These are phyloP conservation scores for Cathartes aura DNA, from an alignment of 2,113 vertebrate genomes.

Conservation along the genomic window DNA sequence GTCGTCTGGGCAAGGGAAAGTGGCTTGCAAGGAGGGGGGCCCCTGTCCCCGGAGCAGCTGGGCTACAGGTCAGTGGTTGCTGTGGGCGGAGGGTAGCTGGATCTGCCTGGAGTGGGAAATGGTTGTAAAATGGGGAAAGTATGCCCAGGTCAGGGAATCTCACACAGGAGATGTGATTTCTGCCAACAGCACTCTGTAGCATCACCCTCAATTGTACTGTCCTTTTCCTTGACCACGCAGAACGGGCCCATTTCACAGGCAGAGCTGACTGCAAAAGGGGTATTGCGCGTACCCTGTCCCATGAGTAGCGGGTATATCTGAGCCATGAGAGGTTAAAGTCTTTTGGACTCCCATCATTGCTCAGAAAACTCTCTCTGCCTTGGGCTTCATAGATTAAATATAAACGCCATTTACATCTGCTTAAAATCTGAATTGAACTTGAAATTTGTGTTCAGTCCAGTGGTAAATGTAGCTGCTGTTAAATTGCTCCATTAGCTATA, in stretches of 20 bases:
- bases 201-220: neutral
- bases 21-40: neutral
- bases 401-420: slow-evolving; percentile 30
- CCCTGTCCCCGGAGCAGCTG: fast-evolving
- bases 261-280: neutral
- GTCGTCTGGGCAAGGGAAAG: neutral
- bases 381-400: neutral
- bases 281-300: neutral
- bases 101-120: neutral
- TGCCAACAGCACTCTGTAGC: neutral
- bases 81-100: neutral
- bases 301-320: neutral
- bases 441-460: slow-evolving; percentile 40
- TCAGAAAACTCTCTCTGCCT: neutral
- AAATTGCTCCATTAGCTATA: slow-evolving; percentile 50
- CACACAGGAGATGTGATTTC: neutral
- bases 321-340: neutral
- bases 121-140: neutral
- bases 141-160: neutral
- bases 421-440: slow-evolving; percentile 45
- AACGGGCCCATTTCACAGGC: neutral
- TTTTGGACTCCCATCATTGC: neutral
- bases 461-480: slow-evolving; percentile 16
- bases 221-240: fast-evolving
- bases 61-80: neutral